Evolutionary conservation across 1,140 invertebrate species (phyloP).

Genomic region (Penaeus indicus): DNA sequence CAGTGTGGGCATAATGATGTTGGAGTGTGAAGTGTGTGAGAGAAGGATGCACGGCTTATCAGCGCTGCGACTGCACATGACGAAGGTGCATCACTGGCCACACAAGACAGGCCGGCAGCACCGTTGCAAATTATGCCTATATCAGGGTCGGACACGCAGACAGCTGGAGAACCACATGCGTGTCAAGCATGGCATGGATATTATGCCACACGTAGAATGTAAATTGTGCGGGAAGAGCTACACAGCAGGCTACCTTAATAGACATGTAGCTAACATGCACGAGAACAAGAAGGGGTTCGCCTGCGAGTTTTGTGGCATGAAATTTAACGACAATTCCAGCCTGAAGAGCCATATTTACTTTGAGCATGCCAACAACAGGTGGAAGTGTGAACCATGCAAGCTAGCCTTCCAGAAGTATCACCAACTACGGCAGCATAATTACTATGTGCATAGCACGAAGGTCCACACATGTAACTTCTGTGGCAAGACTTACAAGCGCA

Average conservation of each 20-base stretch:
- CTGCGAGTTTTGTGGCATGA: slow-evolving; percentile 7
- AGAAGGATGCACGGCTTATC: slow-evolving; percentile 26
- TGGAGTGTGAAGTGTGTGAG: slow-evolving; percentile 52
- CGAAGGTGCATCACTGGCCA: slow-evolving; percentile 23
- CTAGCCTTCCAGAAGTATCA: slow-evolving; percentile 8
- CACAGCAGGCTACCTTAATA: slow-evolving; percentile 47
- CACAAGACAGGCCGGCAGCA: slow-evolving; percentile 12
- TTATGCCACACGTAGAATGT: slow-evolving; percentile 32
- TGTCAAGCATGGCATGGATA: slow-evolving; percentile 32
- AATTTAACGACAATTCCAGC: neutral
- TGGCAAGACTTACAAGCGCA: slow-evolving; percentile 41
- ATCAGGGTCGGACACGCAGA: slow-evolving; percentile 29
- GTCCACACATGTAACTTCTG: slow-evolving; percentile 33
- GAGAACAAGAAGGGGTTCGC: slow-evolving; percentile 27
- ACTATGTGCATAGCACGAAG: slow-evolving; percentile 49
- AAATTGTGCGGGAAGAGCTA: slow-evolving; percentile 38
- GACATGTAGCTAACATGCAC: slow-evolving; percentile 50
- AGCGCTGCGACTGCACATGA: slow-evolving; percentile 33
- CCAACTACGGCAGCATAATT: neutral
- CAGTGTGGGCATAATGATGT: slow-evolving; percentile 29
- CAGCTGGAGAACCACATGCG: slow-evolving; percentile 53
- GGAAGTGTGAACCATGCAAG: neutral
- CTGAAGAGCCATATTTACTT: slow-evolving; percentile 5
- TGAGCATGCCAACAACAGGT: slow-evolving; percentile 16
- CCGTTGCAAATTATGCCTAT: slow-evolving; percentile 42